Base-by-base conservation (phyloP, 2,888 invertebrate genomes). In the Cephonodes hylas region DNA sequence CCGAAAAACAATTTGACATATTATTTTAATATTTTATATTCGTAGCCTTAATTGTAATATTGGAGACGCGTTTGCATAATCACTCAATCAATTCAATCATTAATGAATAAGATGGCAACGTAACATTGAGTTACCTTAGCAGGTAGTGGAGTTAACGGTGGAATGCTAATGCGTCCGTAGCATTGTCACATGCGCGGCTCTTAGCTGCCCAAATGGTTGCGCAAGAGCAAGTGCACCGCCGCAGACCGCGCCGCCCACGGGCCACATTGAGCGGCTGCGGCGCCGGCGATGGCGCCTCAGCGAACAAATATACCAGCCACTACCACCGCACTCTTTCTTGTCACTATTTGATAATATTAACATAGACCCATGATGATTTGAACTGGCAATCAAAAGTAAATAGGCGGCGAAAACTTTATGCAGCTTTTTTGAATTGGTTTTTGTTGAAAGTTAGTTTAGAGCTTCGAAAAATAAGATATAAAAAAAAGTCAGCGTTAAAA, bases 101-200 rank as follows among this genome's bases (percentile, higher is more conserved):
- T 7, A 48, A 60, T 48, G 34, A 56, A 45, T 31, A 58, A 45
- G 34, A 61, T 38, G 45, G 23, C 38, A 38, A 58, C 27, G 15
- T 34, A 34, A 79, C 78, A 82, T 81, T 81, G 75, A 77, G 74
- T 78, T 79, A 80, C 82, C 83, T 84, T 85, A 81, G 79, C 76
- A 68, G 76, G 81, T 73, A 75, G 75, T 75, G 64, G 78, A 86
- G 86, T 76, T 91, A 91, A 90, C 91, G 91, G 90, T 89, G 86
- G 89, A 89, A 88, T 89, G 87, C 85, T 91, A 91, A 90, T 89
- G 85, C 78, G 81, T 77, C 72, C 75, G 76, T 77, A 77, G 75
- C 77, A 80, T 80, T 83, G 87, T 83, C 84, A 78, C 80, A 79
- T 79, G 78, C 70, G 69, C 72, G 75, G 76, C 74, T 76, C 71